Evolutionary conservation across 2,113 vertebrate genomes (phyloP), one percentile per base, ranked within the genome.

Genomic region (Scolopax mira): DNA sequence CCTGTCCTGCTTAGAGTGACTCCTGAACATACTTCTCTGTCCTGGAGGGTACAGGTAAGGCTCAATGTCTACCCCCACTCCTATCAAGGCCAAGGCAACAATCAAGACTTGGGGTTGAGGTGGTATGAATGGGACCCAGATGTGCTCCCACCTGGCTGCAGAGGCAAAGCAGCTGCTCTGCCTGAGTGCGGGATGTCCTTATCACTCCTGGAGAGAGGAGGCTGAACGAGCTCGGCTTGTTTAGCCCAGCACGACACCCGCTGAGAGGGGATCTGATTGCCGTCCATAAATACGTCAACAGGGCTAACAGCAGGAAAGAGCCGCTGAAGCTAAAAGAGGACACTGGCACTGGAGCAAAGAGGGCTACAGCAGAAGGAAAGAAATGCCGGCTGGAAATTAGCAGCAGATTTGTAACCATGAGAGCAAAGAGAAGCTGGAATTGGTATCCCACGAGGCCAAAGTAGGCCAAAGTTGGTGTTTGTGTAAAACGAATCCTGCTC

Each of bases 241-340:
- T 96, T 94, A 96, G 84, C 93, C 91, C 96, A 95, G 93, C 91
- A 94, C 5, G 89, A 95, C 86, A 93, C 96, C 93, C 3, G 39
- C 91, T 94, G 95, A 89, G 94, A 95, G 83, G 86, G 89, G 86
- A 95, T 94, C 94, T 94, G 93, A 94, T 94, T 94, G 95, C 94
- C 92, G 80, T 65, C 94, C 91, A 87, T 96, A 96, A 97, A 97
- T 96, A 96, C 83, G 18, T 95, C 96, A 96, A 89, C 92, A 88
- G 77, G 81, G 58, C 85, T 90, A 91, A 88, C 92, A 94, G 94
- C 95, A 83, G 96, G 90, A 82, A 88, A 85, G 92, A 94, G 88
- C 71, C 3, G 14, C 96, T 90, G 90, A 77, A 95, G 93, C 89
- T 94, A 96, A 95, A 95, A 93, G 89, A 93, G 94, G 94, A 94